Evolutionary conservation across 2,113 vertebrate species (phyloP).

Genomic region (Leucosticte australis): DNA sequence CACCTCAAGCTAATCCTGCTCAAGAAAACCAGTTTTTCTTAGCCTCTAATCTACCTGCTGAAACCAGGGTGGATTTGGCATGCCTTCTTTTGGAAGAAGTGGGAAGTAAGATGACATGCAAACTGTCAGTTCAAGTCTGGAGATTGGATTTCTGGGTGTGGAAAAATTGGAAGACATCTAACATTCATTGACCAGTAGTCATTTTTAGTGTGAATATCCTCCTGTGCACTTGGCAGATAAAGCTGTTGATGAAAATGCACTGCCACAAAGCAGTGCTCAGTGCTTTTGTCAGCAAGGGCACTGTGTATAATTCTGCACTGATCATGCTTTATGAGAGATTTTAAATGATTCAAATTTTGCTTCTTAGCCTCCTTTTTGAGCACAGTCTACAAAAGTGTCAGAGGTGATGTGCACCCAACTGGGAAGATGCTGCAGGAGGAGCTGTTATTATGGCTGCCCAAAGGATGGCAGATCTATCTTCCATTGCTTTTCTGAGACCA

Average conservation of each 20-base stretch:
- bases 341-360: not conserved
- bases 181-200: not conserved
- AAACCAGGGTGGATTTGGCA: slow-evolving; percentile 22
- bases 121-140: not conserved
- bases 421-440: not conserved
- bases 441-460: not conserved
- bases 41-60: slow-evolving; percentile 35
- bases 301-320: not conserved
- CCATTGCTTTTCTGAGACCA: not conserved
- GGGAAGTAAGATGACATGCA: not conserved
- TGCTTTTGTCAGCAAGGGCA: not conserved
- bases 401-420: not conserved
- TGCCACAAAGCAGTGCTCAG: not conserved
- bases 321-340: not conserved
- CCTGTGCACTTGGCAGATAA: not conserved
- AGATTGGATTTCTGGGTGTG: not conserved
- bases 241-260: not conserved
- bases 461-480: not conserved
- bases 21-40: slow-evolving; percentile 50
- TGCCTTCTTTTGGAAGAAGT: not conserved
- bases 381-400: not conserved
- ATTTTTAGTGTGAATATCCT: not conserved
- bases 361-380: not conserved
- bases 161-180: not conserved
- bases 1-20: slow-evolving; percentile 42